Percentiles rank a stretch among this genome's conserved stretches.
phyloP scores from a whole-genome alignment of 2,797 vertebrate genomes.

The Calcarius lapponicus region DNA sequence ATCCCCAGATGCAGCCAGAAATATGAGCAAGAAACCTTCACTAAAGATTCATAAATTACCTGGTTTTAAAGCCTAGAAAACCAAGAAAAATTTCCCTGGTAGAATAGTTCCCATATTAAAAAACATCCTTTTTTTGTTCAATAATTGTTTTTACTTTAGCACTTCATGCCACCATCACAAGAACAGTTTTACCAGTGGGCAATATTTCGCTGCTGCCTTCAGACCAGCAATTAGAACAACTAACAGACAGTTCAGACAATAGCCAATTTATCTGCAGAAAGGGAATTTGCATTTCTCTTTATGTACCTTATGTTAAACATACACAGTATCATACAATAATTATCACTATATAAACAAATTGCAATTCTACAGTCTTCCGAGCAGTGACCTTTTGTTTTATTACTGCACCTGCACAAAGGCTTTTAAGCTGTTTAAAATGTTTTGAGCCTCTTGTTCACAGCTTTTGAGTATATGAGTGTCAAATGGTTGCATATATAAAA shows the following conservation, averaged over 20 bases:
- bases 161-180: neutral
- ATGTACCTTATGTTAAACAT: neutral
- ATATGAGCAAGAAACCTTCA: neutral
- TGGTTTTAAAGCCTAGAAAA: neutral
- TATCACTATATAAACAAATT: neutral
- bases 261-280: neutral
- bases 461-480: neutral
- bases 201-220: conserved; percentile 29
- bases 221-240: conserved; percentile 12
- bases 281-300: neutral
- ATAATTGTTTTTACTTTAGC: neutral
- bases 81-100: neutral
- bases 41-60: neutral
- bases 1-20: neutral
- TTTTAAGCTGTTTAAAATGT: neutral
- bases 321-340: neutral
- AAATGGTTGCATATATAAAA: neutral
- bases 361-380: neutral
- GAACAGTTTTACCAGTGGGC: neutral
- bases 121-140: neutral
- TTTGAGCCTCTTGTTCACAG: neutral
- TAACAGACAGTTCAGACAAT: conserved; percentile 17
- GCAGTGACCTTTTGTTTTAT: neutral
- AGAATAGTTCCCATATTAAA: neutral
- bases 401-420: neutral